Evolutionary conservation across 2,113 vertebrate species (phyloP).

Genomic region (Corapipo altera): DNA sequence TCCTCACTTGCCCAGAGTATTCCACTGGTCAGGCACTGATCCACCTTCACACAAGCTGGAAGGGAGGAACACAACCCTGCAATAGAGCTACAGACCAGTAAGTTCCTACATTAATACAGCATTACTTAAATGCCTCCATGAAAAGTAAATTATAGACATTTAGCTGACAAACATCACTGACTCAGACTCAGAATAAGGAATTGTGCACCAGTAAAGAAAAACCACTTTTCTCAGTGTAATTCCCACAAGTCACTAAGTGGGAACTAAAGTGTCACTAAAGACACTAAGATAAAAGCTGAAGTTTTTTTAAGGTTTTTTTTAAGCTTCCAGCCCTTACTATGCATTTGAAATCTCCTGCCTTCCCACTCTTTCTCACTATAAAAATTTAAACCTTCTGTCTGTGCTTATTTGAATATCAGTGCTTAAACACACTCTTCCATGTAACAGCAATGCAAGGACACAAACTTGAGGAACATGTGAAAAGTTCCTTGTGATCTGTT

Average conservation of each 20-base stretch:
- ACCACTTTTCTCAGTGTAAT: neutral
- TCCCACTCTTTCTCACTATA: neutral
- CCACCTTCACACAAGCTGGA: neutral
- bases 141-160: neutral
- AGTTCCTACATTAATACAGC: neutral
- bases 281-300: neutral
- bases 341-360: neutral
- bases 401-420: neutral
- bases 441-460: neutral
- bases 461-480: neutral
- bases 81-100: neutral
- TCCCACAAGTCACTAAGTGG: neutral
- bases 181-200: neutral
- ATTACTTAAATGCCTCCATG: neutral
- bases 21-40: neutral
- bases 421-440: neutral
- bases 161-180: neutral
- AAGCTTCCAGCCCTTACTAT: neutral
- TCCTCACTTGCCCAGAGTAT: neutral
- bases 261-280: neutral
- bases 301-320: neutral
- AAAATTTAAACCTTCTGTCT: neutral
- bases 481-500: neutral
- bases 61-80: neutral
- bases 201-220: neutral